Evolutionary conservation across 1,140 invertebrate genomes (phyloP), one percentile per base, ranked within the genome.

Genomic region (Onthophagus taurus): DNA sequence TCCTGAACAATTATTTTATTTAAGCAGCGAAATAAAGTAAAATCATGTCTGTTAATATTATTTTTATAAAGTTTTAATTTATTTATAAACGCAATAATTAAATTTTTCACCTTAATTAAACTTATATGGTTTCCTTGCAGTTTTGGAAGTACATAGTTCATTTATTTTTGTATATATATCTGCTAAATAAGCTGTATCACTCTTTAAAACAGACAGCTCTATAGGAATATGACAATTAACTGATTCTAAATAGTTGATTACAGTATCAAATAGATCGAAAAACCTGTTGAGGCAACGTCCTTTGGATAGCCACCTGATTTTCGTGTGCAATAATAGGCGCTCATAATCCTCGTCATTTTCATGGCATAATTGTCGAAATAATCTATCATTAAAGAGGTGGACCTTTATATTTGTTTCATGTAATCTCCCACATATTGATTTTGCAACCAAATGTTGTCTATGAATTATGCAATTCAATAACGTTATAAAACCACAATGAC

Each of bases 81-180:
- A n/a, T 26, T n/a, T 26, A 26, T 26, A 26, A 26, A 26, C 7
- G 7, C 24, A 26, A 26, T 26, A 26, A 26, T 26, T n/a, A 26
- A 26, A 26, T n/a, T 26, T 26, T 7, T 26, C 24, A 26, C 24
- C n/a, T 26, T 7, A 26, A 26, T 26, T 26, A n/a, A 7, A 26
- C 14, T 38, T 38, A 38, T 18, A 41, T 41, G n/a, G 18, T 41
- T 41, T 6, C 38, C 38, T 41, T 41, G 38, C 13, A 41, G 18
- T 29, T 24, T 26, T 6, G 14, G 12, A 5, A 24, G 38, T 41
- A 41, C n/a, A n/a, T n/a, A n/a, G 7, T 12, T 41, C 38, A 41
- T 41, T 41, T 24, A 41, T 29, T 41, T 41, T 41, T 26, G 38
- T n/a, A 6, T 29, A 41, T 41, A 41, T 24, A 14, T 41, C 38